Percentiles rank a stretch among this genome's conserved stretches.
Conservation (phyloP, 2,113 vertebrate genomes). For the Stegostoma tigrinum region DNA sequence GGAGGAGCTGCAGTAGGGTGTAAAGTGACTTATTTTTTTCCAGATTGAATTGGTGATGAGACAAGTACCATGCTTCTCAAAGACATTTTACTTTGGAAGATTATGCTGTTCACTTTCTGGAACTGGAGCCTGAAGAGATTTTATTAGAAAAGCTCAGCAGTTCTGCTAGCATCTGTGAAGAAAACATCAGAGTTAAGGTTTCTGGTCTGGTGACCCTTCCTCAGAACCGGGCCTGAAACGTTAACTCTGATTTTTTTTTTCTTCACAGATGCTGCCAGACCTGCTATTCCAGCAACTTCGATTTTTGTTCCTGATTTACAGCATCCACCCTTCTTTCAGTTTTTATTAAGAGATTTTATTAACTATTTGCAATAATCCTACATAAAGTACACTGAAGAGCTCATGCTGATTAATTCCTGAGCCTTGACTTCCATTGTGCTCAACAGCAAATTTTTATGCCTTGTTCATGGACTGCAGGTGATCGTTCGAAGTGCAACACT, state of each 20-base stretch:
- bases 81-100: not conserved
- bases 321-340: too few relatives aligned
- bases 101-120: not conserved
- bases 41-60: not conserved
- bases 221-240: too few relatives aligned
- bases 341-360: not conserved
- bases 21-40: not conserved
- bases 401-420: not conserved
- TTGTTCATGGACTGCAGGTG: not conserved
- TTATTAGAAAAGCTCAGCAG: too few relatives aligned
- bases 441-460: not conserved
- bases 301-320: too few relatives aligned
- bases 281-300: too few relatives aligned
- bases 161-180: too few relatives aligned
- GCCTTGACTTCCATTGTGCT: not conserved
- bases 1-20: not conserved
- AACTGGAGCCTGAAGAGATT: not conserved
- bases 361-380: not conserved
- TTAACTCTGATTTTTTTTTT: too few relatives aligned
- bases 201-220: too few relatives aligned
- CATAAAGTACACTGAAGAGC: not conserved
- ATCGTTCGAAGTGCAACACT: not conserved
- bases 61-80: not conserved
- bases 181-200: too few relatives aligned
- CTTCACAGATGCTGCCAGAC: too few relatives aligned